phyloP scores from a whole-genome alignment of 2,113 vertebrate genomes.

The Pomatostomus ruficeps region DNA sequence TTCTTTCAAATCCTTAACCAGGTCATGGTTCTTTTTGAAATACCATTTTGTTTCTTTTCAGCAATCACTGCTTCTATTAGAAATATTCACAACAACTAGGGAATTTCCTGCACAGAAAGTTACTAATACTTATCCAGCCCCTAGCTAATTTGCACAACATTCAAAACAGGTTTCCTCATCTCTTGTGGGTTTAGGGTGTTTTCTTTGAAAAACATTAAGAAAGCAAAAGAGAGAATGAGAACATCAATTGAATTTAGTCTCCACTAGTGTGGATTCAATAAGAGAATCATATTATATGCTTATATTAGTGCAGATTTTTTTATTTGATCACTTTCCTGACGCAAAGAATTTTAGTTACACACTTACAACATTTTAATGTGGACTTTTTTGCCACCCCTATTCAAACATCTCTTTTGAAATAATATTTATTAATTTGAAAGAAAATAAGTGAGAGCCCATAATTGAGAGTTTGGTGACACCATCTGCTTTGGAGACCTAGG shows the following conservation, averaged over 20 bases:
- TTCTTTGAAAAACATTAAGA: neutral
- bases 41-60: neutral
- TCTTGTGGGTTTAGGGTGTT: neutral
- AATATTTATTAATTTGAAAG: neutral
- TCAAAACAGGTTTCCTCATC: neutral
- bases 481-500: slow-evolving; percentile 29
- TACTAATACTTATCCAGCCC: fast-evolving
- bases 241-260: neutral
- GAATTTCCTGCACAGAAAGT: neutral
- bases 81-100: neutral
- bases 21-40: neutral
- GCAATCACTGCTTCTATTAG: neutral
- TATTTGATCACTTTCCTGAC: neutral
- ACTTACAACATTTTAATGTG: neutral
- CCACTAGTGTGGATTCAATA: neutral
- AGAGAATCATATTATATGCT: neutral
- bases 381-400: neutral
- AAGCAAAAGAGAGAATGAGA: neutral
- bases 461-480: neutral
- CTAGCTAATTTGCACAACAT: neutral
- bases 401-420: neutral
- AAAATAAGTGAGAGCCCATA: neutral
- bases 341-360: neutral
- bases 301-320: neutral
- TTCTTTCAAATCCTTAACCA: neutral